Percentiles rank a stretch among this genome's conserved stretches.
These are phyloP conservation scores for Drosophila hamatofila DNA, from an alignment of 2,888 invertebrate species.

Conservation along the genomic window DNA sequence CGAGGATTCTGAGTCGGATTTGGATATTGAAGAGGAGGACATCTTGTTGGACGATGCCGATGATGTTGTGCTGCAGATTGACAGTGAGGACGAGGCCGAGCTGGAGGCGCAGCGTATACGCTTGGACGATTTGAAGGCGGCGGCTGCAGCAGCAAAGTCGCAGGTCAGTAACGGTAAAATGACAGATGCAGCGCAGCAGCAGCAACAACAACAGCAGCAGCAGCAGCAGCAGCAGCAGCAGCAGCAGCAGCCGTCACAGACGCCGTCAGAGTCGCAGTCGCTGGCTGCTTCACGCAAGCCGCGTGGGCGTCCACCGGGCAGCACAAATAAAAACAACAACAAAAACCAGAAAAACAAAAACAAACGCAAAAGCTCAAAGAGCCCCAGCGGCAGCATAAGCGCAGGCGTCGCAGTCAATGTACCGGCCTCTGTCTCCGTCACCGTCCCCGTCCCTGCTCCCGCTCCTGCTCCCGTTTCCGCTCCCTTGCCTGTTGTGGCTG, in stretches of 20 bases:
- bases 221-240: slow-evolving; percentile 40
- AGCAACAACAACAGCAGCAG: slow-evolving; percentile 37
- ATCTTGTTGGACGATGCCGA: slow-evolving; percentile 68
- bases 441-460: background rate
- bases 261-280: slow-evolving; percentile 11
- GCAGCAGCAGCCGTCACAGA: slow-evolving; percentile 32
- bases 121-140: slow-evolving; percentile 70
- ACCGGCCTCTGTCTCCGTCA: background rate
- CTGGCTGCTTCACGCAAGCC: slow-evolving; percentile 48
- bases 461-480: background rate
- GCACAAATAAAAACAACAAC: slow-evolving; percentile 48
- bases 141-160: slow-evolving; percentile 58
- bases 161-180: slow-evolving; percentile 60
- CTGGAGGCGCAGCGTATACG: slow-evolving; percentile 82
- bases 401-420: slow-evolving; percentile 53
- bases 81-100: slow-evolving; percentile 83
- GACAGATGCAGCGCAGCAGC: slow-evolving; percentile 35
- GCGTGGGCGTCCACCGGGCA: slow-evolving; percentile 68
- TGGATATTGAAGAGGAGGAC: slow-evolving; percentile 71
- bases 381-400: slow-evolving; percentile 42
- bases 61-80: slow-evolving; percentile 74
- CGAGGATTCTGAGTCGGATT: slow-evolving; percentile 63
- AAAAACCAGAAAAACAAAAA: slow-evolving; percentile 51
- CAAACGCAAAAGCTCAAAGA: slow-evolving; percentile 62
- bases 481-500: slow-evolving; percentile 18